phyloP scores from a whole-genome alignment of 2,797 vertebrate species.

The Tamandua tetradactyla region DNA sequence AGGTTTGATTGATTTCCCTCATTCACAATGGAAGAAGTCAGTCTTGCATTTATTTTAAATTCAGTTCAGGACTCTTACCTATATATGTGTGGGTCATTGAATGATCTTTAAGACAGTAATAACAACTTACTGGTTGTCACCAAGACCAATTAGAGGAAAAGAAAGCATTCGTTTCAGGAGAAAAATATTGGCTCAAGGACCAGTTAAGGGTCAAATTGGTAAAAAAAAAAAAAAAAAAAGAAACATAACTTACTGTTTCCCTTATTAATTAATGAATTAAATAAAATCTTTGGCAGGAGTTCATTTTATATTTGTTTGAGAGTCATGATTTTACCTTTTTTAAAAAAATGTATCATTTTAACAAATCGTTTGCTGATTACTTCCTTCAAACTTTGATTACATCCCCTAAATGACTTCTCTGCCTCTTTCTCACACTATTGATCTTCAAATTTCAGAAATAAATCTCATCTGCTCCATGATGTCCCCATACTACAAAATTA shows the following conservation, averaged over 20 bases:
- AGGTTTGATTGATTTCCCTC: neutral
- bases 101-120: neutral
- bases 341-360: neutral
- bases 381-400: neutral
- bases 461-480: neutral
- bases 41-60: constrained; percentile 17
- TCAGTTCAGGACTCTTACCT: neutral
- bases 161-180: no score
- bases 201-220: no score
- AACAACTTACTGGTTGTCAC: neutral
- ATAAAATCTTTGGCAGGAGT: neutral
- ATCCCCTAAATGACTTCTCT: neutral
- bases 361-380: neutral
- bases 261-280: constrained; percentile 19
- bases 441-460: neutral
- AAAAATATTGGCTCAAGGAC: no score
- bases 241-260: neutral
- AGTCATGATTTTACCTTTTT: neutral
- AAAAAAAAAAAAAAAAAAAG: no score
- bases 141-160: no score
- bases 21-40: neutral
- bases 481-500: neutral
- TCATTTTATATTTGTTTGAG: neutral
- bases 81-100: neutral
- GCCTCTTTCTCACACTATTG: neutral